phyloP scores from a whole-genome alignment of 2,888 invertebrate genomes.

The Xanthostigma xanthostigma region DNA sequence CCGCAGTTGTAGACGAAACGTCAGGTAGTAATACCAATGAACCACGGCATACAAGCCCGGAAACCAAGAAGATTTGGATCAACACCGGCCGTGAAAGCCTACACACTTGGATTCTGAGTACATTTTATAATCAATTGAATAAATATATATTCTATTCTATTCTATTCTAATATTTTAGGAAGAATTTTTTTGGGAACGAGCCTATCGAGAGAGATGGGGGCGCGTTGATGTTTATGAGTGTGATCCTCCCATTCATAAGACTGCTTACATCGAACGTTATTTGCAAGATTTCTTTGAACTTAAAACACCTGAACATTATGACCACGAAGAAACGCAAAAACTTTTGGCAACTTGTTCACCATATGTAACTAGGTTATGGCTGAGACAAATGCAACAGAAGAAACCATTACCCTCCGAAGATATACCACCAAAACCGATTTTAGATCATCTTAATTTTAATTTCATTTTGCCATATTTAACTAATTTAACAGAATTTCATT shows the following conservation, averaged over 20 bases:
- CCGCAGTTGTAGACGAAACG: too few species aligned
- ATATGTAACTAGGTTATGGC: constrained; percentile 33
- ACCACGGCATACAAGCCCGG: too few species aligned
- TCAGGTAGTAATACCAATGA: too few species aligned
- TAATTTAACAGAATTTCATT: constrained; percentile 34
- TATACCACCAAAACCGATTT: constrained; percentile 24
- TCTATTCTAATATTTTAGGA: constrained; percentile 24
- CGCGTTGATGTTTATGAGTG: constrained; percentile 16
- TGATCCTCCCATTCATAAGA: constrained; percentile 26
- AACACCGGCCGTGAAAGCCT: too few species aligned
- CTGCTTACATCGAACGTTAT: constrained; percentile 25
- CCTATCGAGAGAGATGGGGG: constrained; percentile 27
- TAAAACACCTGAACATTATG: constrained; percentile 25
- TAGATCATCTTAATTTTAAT: constrained; percentile 43
- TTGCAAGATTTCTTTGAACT: constrained; percentile 24
- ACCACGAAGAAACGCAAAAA: constrained; percentile 23
- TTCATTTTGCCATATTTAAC: constrained; percentile 35
- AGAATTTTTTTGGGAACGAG: constrained; percentile 50
- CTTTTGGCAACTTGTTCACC: constrained; percentile 31
- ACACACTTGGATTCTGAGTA: too few species aligned
- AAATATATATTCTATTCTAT: too few species aligned
- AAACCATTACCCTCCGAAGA: constrained; percentile 31
- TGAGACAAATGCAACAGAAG: constrained; percentile 38
- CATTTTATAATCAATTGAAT: too few species aligned
- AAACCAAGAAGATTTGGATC: too few species aligned